Base-by-base conservation (phyloP, 1,140 invertebrate species). In the Dendrolimus punctatus region DNA sequence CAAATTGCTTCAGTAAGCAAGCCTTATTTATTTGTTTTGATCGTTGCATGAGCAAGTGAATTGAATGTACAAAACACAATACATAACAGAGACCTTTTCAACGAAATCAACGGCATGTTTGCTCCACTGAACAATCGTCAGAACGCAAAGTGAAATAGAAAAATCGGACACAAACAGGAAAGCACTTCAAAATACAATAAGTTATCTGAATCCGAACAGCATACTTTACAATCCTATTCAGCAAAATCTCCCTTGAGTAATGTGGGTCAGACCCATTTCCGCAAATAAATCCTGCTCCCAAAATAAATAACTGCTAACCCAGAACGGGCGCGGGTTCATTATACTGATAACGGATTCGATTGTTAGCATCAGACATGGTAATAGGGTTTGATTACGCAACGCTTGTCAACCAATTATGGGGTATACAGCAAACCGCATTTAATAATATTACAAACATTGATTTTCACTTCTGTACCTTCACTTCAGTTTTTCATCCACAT, bases 241-340 rank as follows among this genome's bases (percentile, higher is more conserved):
- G 69, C 64, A 58, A 71, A 75, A 75, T 75, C 72, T 77, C 68
- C 70, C 73, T 68, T 75, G 73, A 78, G 66, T 76, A 76, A 78
- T 76, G 64, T 64, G 69, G 74, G 77, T 76, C 68, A 65, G 66
- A 60, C 72, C 71, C 68, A 68, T 76, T 75, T 72, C 70, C 72
- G 74, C 71, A 73, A 70, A 78, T 78, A 80, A 76, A 78, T 80
- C 75, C 74, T 63, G 52, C 70, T 71, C 66, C 73, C 67, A 76
- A 71, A 75, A 76, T 74, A 78, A 76, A 74, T 76, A 74, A 73
- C 66, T 61, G 62, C 55, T 57, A 49, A 55, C 46, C 48, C 47
- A 40, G 40, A 38, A 37, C 46, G 23, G 47, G 41, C 41, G 47
- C 23, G 47, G 47, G 46, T 45, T 55, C 47, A 55, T 48, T 49